Percentiles rank a stretch among this genome's conserved stretches.
Evolutionary conservation across 2,797 vertebrate species (phyloP).

Genomic region (Gouania willdenowi): DNA sequence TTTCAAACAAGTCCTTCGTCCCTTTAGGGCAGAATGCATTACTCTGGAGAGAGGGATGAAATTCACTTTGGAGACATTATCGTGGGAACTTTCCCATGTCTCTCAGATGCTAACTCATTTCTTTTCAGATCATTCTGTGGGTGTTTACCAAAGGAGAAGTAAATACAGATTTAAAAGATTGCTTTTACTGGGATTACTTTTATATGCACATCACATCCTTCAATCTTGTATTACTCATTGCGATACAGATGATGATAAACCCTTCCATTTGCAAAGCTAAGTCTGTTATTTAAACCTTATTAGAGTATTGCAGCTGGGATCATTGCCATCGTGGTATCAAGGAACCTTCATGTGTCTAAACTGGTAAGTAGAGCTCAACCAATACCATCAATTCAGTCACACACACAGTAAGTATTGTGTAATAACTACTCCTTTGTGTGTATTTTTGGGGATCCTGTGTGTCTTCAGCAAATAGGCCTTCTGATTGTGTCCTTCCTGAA

Average conservation of each 20-base stretch:
- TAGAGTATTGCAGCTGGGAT: constrained; percentile 88
- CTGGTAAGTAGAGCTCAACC: no score
- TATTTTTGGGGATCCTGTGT: no score
- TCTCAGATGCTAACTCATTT: constrained; percentile 14
- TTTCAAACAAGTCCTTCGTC: constrained; percentile 24
- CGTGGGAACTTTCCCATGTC: constrained; percentile 10
- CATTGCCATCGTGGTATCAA: constrained; percentile 85
- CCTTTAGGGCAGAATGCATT: constrained; percentile 32
- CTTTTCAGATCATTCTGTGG: not conserved
- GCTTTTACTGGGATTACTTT: not conserved
- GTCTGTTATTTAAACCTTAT: constrained; percentile 37
- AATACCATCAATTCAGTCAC: no score
- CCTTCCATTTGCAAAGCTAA: not conserved
- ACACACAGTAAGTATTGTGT: no score
- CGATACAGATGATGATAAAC: constrained; percentile 10
- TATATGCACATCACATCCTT: constrained; percentile 1
- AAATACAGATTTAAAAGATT: not conserved
- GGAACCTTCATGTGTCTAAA: constrained; percentile 70
- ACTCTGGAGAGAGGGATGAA: constrained; percentile 7
- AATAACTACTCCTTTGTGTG: no score
- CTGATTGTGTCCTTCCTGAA: constrained; percentile 78
- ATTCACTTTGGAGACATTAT: constrained; percentile 13
- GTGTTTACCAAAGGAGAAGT: not conserved
- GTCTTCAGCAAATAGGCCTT: constrained; percentile 82
- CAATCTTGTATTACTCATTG: not conserved